phyloP scores from a whole-genome alignment of 2,113 vertebrate species.

The Tenebrosternarchus preto region DNA sequence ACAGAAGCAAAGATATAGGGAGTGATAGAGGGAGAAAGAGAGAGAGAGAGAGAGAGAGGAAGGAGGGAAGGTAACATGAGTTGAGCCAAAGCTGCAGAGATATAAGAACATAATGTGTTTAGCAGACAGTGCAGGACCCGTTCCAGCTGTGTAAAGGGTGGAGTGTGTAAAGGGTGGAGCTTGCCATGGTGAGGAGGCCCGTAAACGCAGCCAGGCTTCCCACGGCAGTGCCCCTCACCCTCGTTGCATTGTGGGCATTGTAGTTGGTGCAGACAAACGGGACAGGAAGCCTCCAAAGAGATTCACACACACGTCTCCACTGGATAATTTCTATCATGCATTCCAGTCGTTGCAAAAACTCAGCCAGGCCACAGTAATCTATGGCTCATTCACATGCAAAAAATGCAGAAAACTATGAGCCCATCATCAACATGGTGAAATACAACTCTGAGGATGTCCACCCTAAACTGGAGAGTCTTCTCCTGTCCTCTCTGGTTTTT shows the following conservation, averaged over 20 bases:
- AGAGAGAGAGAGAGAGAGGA: neutral
- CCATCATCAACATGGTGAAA: neutral
- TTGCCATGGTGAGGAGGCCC: too few relatives aligned
- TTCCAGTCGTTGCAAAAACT: neutral
- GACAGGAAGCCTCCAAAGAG: neutral
- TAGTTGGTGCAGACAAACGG: neutral
- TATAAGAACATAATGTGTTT: slow-evolving; percentile 6
- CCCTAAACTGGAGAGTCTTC: neutral
- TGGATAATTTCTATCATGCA: neutral
- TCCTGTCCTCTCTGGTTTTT: neutral
- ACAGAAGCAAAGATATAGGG: too few relatives aligned
- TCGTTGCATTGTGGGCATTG: neutral
- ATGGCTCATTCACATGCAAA: neutral
- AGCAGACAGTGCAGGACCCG: neutral
- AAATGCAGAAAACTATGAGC: too few relatives aligned
- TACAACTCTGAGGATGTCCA: neutral
- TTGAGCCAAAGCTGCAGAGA: neutral
- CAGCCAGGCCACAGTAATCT: neutral
- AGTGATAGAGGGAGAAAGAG: too few relatives aligned
- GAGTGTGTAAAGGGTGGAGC: too few relatives aligned
- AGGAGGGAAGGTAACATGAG: neutral
- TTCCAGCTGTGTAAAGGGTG: too few relatives aligned
- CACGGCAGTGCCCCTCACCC: neutral
- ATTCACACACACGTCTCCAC: neutral
- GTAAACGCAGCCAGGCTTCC: neutral